Conservation (phyloP, 2,888 invertebrate species). For the Galerucella pusilla region DNA sequence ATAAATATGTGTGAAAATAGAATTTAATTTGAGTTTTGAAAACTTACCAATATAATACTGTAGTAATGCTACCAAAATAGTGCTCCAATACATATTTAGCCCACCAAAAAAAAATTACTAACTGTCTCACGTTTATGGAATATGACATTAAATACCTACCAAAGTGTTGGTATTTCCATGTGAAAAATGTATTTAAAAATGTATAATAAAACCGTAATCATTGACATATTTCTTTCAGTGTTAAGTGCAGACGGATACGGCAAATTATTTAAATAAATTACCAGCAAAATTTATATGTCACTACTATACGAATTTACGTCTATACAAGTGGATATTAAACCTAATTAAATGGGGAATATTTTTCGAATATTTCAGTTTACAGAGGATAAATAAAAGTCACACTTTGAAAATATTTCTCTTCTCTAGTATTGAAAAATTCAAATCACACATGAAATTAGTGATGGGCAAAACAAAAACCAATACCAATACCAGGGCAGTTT, state of each 20-base stretch:
- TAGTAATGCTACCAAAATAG: background rate
- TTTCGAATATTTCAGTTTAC: too few relatives aligned
- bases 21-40: background rate
- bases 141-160: background rate
- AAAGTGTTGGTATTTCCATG: background rate
- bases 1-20: background rate
- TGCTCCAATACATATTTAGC: background rate
- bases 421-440: too few relatives aligned
- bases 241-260: constrained; percentile 17
- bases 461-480: too few relatives aligned
- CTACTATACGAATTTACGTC: background rate
- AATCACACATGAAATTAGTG: too few relatives aligned
- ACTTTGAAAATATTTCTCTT: too few relatives aligned
- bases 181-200: background rate
- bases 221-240: constrained; percentile 20
- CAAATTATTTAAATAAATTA: constrained; percentile 16
- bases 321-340: too few relatives aligned
- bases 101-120: background rate
- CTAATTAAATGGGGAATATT: too few relatives aligned
- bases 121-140: background rate
- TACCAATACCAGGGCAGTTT: too few relatives aligned
- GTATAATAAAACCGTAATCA: constrained; percentile 5
- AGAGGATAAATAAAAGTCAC: too few relatives aligned
- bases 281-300: background rate
- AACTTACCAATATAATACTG: background rate